These are phyloP conservation scores for Axinella damicornis DNA, from an alignment of 37 sponge, comb jelly and placozoan genomes.

Conservation along the genomic window DNA sequence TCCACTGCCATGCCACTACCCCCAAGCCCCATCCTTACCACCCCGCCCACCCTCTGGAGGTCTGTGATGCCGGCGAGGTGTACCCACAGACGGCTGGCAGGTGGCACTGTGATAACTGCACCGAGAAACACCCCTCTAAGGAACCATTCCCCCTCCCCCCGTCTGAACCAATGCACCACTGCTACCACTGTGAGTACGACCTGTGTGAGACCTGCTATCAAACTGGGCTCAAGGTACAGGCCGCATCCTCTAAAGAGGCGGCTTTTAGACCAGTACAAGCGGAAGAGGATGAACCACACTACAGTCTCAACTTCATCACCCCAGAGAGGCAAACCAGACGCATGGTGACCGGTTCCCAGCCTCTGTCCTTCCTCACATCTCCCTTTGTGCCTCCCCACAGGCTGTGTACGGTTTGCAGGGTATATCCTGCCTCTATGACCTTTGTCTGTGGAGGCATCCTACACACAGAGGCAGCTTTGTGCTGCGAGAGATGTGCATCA, in stretches of 20 bases:
- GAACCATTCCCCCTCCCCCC: constrained; percentile 10
- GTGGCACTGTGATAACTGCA: constrained; percentile 80
- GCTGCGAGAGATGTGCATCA: constrained; percentile 30
- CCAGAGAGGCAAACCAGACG: neutral
- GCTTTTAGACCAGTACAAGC: constrained; percentile 5
- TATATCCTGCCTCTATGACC: neutral
- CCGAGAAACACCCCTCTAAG: neutral
- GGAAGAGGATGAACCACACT: neutral
- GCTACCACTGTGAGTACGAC: constrained; percentile 62
- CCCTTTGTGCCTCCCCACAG: neutral
- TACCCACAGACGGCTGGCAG: constrained; percentile 60
- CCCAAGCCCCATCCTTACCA: constrained; percentile 61
- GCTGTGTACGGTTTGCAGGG: neutral
- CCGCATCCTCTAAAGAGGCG: neutral
- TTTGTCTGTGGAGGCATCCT: constrained; percentile 7
- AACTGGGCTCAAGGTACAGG: neutral
- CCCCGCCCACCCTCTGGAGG: constrained; percentile 49
- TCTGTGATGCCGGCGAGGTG: constrained; percentile 23
- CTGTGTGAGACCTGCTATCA: constrained; percentile 59
- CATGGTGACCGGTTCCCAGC: no score
- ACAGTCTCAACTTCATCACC: neutral
- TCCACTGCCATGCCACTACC: neutral
- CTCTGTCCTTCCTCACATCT: no score
- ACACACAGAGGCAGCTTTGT: constrained; percentile 10
- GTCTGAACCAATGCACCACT: constrained; percentile 65